These are phyloP conservation scores for Muscicapa comitata DNA, from an alignment of 2,797 vertebrate species.

Conservation along the genomic window DNA sequence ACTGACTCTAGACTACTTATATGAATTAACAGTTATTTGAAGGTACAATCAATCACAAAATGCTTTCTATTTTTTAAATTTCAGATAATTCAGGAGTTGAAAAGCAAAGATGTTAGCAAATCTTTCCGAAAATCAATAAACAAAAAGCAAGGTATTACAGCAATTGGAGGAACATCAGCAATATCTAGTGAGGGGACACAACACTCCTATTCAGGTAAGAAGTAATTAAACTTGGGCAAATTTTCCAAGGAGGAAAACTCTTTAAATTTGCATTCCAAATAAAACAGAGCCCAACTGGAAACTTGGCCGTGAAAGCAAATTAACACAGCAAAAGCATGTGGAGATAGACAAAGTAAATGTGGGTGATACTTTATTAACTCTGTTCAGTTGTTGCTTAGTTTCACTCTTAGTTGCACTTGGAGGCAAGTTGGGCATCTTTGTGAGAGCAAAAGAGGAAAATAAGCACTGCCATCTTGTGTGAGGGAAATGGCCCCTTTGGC, in stretches of 20 bases:
- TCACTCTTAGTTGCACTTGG: neutral
- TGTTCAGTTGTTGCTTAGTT: neutral
- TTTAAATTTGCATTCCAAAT: neutral
- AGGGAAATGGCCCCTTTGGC: neutral
- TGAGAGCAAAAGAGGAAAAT: neutral
- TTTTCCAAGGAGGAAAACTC: neutral
- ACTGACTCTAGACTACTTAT: neutral
- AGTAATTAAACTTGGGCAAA: neutral
- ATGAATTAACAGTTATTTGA: neutral
- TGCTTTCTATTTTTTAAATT: neutral
- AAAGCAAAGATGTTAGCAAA: constrained; percentile 91
- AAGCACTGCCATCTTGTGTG: neutral
- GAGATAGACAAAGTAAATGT: neutral
- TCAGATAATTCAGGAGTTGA: constrained; percentile 87
- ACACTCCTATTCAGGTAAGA: constrained; percentile 93
- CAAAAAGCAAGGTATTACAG: constrained; percentile 89
- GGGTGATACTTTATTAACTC: neutral
- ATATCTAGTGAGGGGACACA: constrained; percentile 95
- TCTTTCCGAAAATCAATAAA: constrained; percentile 89
- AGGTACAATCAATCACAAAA: neutral
- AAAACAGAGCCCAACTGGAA: neutral
- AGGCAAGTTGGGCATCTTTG: neutral
- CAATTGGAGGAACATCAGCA: constrained; percentile 89
- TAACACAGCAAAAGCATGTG: neutral
- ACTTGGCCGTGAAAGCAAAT: neutral